Evolutionary conservation across 2,797 vertebrate genomes (phyloP), one percentile per base, ranked within the genome.

Genomic region (Fistularia commersonii): DNA sequence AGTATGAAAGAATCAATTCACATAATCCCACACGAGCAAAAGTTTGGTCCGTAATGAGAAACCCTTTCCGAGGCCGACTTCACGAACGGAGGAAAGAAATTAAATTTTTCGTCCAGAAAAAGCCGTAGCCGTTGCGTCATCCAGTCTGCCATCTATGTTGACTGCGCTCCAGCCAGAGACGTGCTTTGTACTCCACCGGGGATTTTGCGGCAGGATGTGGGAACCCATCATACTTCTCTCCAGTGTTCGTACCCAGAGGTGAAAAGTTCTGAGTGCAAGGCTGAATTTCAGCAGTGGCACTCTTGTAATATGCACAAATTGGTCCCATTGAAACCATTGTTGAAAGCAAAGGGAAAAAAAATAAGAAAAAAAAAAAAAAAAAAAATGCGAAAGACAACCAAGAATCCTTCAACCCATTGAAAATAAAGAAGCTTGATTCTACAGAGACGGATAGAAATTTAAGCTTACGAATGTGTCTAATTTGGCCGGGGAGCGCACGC

Each of bases 261-360:
- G 68, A 69, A 77, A 72, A 75, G 75, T 57, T 62, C 45, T 54
- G 57, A 67, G 61, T 8, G 5, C 48, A 43, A 12, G 42, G 61
- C 74, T 46, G 52, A 50, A 48, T 59, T 71, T 63, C 50, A 60
- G 48, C 74, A 68, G 48, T 52, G 57, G 53, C 49, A 48, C 32
- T 50, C 63, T 81, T 9, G 12, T 83, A 80, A 87, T 79, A 57
- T 57, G 60, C 54, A 61, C 60, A 80, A 85, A 88, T 80, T 82
- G 80, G 83, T 81, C 86, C 80, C 79, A 75, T 23, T 59, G 83
- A 82, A 83, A 79, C 76, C 60, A 38, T 45, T 69, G 71, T 77
- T 78, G 61, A 63, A 76, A 49, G 62, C 60, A 50, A 57, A 52
- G 32, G 57, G 15, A 14, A n/a, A 48, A 35, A 45, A 64, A 56